Evolutionary conservation across 2,113 vertebrate species (phyloP), one percentile per base, ranked within the genome.

Genomic region (Plotosus lineatus): DNA sequence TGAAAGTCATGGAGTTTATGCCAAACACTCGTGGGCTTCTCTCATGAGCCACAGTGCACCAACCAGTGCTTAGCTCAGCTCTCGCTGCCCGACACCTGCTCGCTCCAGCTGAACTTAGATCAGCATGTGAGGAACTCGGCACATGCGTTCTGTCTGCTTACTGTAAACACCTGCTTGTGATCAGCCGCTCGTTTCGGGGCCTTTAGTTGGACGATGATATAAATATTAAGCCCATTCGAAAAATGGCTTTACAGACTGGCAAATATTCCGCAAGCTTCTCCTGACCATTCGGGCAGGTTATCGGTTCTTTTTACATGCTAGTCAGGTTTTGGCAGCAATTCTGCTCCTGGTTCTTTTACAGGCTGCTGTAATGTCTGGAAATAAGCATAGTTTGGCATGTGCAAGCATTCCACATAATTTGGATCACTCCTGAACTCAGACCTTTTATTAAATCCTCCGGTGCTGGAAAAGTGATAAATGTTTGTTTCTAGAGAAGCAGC

Each of bases 351-450:
- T 44, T 81, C 75, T 42, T 81, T 81, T 75, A 69, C 60, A 78
- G 53, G 83, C 44, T 61, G 51, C 38, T 75, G 76, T 82, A 74
- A 79, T 74, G 76, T 85, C 71, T 74, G 77, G 40, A 66, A 75
- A n/a, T 40, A 63, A 81, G 79, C 69, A 38, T 61, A 75, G 79
- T 58, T 79, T 82, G 76, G 76, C 63, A 12, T 51, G 48, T 17
- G 1, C 69, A 38, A 14, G 36, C 60, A 61, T 55, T 81, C 38
- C 69, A 74, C 19, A 65, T 84, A 58, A 65, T 74, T 53, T 56
- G 56, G 48, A 79, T 58, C 74, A 58, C 51, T 61, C 46, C 46
- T 66, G 68, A 81, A 60, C 44, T 63, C 15, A 42, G 63, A 60
- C 55, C 21, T 75, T n/a, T 66, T 68, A 73, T 75, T 65, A 58